Conservation (phyloP, 1,140 invertebrate species). For the Diorhabda carinulata region DNA sequence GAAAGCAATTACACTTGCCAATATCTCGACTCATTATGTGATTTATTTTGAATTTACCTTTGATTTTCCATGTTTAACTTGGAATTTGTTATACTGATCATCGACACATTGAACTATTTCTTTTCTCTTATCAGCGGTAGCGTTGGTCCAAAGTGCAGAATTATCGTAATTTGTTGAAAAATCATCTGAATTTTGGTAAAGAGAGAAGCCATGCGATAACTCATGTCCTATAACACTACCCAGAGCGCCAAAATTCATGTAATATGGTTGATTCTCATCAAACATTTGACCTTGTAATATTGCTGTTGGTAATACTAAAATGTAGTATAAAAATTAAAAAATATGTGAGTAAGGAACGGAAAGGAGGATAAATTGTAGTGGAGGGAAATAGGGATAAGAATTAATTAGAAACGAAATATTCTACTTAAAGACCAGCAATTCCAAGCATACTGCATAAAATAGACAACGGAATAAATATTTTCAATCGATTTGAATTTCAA, state of each 20-base stretch:
- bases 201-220: conserved; percentile 60
- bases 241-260: conserved; percentile 77
- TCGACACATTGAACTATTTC: conserved; percentile 25
- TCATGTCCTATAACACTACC: conserved; percentile 69
- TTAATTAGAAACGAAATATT: too few species aligned
- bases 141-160: conserved; percentile 21
- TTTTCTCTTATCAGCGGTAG: conserved; percentile 13
- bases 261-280: conserved; percentile 73
- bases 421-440: too few species aligned
- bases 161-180: background rate
- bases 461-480: too few species aligned
- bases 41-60: conserved; percentile 2
- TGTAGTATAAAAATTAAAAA: too few species aligned
- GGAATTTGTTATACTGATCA: conserved; percentile 31
- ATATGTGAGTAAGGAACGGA: too few species aligned
- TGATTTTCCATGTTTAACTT: background rate
- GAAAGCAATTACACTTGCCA: too few species aligned
- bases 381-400: too few species aligned
- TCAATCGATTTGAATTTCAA: too few species aligned
- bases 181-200: background rate
- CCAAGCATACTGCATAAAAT: too few species aligned
- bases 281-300: conserved; percentile 88
- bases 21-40: too few species aligned
- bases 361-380: too few species aligned
- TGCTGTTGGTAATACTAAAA: conserved; percentile 78